A percentile compares a stretch with the other conserved stretches of the same genome.
phyloP scores from a whole-genome alignment of 92 coral and sea anemone genomes.

The Zoanthus solanderi region DNA sequence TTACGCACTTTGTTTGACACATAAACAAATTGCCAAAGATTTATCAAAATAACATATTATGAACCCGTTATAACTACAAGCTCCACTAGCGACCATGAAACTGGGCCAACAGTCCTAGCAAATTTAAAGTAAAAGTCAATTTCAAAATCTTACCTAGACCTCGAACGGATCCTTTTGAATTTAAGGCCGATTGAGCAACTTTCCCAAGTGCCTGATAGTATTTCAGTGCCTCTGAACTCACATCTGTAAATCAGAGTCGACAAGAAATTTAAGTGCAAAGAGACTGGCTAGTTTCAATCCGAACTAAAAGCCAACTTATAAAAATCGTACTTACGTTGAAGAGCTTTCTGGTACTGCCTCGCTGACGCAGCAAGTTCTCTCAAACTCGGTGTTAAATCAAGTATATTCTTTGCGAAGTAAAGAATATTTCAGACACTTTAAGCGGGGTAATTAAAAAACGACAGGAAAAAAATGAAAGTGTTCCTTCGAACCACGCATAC shows the following conservation, averaged over 20 bases:
- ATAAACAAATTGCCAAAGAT: slow-evolving; percentile 23
- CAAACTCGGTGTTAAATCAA: slow-evolving; percentile 84
- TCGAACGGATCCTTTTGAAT: slow-evolving; percentile 81
- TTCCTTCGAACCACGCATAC: slow-evolving; percentile 7
- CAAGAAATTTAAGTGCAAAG: slow-evolving; percentile 23
- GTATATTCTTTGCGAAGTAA: slow-evolving; percentile 68
- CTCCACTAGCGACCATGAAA: background rate
- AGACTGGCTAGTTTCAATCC: background rate
- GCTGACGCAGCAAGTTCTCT: slow-evolving; percentile 86
- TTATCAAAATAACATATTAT: background rate
- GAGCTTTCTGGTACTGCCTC: slow-evolving; percentile 85
- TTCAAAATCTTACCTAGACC: slow-evolving; percentile 66
- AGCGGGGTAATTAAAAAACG: background rate
- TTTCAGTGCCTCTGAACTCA: slow-evolving; percentile 66
- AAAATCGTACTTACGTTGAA: slow-evolving; percentile 81
- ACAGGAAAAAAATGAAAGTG: background rate
- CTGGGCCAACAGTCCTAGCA: background rate
- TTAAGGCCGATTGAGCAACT: slow-evolving; percentile 81
- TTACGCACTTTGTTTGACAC: background rate
- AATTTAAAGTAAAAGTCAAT: background rate
- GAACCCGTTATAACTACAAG: background rate
- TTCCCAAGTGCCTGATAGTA: slow-evolving; percentile 82
- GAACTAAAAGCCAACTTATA: background rate
- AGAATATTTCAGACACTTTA: slow-evolving; percentile 31
- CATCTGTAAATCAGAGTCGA: slow-evolving; percentile 65